Conservation (phyloP, 2,888 invertebrate species). For the Heliconius cydno region DNA sequence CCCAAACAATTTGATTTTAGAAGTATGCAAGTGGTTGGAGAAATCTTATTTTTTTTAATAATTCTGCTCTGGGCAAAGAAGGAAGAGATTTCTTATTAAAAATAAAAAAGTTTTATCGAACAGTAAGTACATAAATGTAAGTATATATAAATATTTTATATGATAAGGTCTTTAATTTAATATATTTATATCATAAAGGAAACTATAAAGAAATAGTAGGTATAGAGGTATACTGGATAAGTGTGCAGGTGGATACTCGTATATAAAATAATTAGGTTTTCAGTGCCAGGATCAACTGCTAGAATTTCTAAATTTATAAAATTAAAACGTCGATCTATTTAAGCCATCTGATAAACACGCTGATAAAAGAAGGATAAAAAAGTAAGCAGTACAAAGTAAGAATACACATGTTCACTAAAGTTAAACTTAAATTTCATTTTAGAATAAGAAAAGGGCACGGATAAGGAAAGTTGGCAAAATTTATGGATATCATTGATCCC, state of each 20-base stretch:
- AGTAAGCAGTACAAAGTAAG: too few species aligned
- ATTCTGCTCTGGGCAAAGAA: neutral
- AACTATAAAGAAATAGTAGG: too few species aligned
- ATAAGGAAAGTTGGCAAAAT: neutral
- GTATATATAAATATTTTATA: too few species aligned
- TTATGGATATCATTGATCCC: constrained; percentile 16
- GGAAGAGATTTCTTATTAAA: neutral
- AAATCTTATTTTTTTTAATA: constrained; percentile 8
- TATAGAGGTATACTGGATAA: too few species aligned
- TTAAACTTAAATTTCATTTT: neutral
- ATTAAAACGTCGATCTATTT: neutral
- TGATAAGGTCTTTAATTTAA: too few species aligned
- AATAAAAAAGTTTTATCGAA: neutral
- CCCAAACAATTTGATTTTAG: constrained; percentile 29
- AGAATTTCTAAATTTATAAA: neutral
- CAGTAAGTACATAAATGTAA: neutral
- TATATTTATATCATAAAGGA: too few species aligned
- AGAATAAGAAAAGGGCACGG: neutral
- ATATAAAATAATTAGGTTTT: neutral
- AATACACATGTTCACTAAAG: neutral
- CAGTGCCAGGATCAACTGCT: neutral
- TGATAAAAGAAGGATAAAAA: neutral
- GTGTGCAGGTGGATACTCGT: neutral
- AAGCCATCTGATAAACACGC: neutral
- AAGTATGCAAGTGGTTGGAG: neutral